Conservation (phyloP, 2,797 vertebrate species). For the Sebastiscus tertius region DNA sequence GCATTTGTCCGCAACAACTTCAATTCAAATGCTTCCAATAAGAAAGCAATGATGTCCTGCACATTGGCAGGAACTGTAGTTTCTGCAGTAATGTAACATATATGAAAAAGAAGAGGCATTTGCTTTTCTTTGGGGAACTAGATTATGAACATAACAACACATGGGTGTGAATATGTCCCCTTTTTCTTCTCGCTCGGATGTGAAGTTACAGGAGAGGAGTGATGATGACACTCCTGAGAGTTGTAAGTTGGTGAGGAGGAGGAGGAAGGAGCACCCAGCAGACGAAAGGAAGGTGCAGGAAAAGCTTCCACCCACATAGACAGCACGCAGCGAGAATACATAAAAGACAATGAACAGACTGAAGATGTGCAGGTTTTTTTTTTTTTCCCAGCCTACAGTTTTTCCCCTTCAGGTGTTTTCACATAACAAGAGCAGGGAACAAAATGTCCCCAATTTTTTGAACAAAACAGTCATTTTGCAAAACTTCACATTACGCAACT, state of each 20-base stretch:
- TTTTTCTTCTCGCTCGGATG: slow-evolving; percentile 9
- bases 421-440: slow-evolving; percentile 21
- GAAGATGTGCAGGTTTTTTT: background rate
- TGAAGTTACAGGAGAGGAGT: slow-evolving; percentile 34
- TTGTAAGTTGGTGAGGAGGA: slow-evolving; percentile 31
- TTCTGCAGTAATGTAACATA: slow-evolving; percentile 24
- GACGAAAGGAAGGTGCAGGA: slow-evolving; percentile 25
- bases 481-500: slow-evolving; percentile 7
- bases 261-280: slow-evolving; percentile 29
- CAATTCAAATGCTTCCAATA: background rate
- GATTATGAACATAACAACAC: background rate
- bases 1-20: slow-evolving; percentile 26
- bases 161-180: background rate
- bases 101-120: background rate
- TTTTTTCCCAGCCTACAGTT: slow-evolving; percentile 20
- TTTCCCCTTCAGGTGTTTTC: slow-evolving; percentile 35
- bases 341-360: slow-evolving; percentile 30
- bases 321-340: slow-evolving; percentile 14
- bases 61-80: background rate
- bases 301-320: slow-evolving; percentile 50
- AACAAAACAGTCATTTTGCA: slow-evolving; percentile 25
- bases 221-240: slow-evolving; percentile 47
- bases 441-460: background rate
- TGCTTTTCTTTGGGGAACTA: background rate
- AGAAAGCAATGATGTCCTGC: background rate